These are phyloP conservation scores for Lacerta viridis DNA, from an alignment of 2,797 vertebrate genomes.

Conservation along the genomic window DNA sequence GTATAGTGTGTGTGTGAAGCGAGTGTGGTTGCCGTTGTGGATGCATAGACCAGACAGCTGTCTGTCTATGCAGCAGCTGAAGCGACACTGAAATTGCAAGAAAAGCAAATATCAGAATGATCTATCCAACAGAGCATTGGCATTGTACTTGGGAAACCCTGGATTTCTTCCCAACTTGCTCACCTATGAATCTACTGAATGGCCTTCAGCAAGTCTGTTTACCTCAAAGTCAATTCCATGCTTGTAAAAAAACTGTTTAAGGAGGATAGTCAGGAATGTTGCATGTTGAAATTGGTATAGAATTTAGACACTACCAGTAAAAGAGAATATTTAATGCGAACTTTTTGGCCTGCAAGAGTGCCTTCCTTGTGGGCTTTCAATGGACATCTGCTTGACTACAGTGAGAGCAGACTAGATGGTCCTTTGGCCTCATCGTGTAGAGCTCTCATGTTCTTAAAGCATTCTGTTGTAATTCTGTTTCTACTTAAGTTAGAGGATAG, in stretches of 20 bases:
- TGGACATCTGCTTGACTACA: no score
- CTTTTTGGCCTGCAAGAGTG: no score
- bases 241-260: background rate
- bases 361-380: no score
- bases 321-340: background rate
- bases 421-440: no score
- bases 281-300: background rate
- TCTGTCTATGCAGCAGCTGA: background rate
- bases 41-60: background rate
- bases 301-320: background rate
- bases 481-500: background rate
- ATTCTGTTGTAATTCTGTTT: background rate
- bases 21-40: background rate
- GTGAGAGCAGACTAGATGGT: background rate
- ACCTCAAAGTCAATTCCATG: background rate
- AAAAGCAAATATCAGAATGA: slow-evolving; percentile 8
- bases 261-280: slow-evolving; percentile 1
- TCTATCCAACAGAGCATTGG: background rate
- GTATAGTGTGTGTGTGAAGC: background rate
- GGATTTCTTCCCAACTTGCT: background rate
- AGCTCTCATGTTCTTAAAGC: no score
- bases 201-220: background rate
- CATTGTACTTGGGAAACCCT: background rate
- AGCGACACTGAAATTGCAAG: slow-evolving; percentile 1
- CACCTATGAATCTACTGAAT: slow-evolving; percentile 4